These are phyloP conservation scores for Camponotus pennsylvanicus DNA, from an alignment of 1,140 invertebrate genomes.

Conservation along the genomic window DNA sequence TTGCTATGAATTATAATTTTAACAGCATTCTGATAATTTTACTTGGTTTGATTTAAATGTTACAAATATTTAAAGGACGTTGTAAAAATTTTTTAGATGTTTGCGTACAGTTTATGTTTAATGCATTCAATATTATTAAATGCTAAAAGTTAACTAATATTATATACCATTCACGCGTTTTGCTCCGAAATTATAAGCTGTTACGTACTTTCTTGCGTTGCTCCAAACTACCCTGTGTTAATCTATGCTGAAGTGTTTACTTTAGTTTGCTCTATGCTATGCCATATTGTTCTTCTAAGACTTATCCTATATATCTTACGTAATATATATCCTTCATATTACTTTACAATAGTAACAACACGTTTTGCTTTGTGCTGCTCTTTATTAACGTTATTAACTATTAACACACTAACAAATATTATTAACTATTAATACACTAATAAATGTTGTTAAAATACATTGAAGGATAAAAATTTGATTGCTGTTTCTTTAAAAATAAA, in stretches of 20 bases:
- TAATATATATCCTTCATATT: too few species aligned
- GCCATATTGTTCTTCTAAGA: slow-evolving; percentile 28
- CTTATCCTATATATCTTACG: too few species aligned
- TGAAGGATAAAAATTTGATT: not conserved
- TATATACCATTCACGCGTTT: not conserved
- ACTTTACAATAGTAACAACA: not conserved
- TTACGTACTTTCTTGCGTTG: slow-evolving; percentile 7
- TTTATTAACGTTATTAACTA: not conserved
- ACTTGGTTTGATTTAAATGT: not conserved
- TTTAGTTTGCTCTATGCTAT: not conserved
- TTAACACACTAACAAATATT: not conserved
- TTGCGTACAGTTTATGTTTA: not conserved
- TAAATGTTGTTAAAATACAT: slow-evolving; percentile 11
- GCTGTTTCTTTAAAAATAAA: not conserved
- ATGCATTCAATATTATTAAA: not conserved
- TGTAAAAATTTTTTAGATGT: not conserved
- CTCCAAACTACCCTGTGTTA: slow-evolving; percentile 6
- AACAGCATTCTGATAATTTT: too few species aligned
- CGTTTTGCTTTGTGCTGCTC: not conserved
- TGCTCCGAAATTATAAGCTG: not conserved
- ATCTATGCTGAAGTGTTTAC: slow-evolving; percentile 24
- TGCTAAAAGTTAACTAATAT: not conserved
- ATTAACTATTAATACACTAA: not conserved
- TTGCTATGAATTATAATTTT: slow-evolving; percentile 10
- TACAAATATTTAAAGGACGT: not conserved